phyloP scores from a whole-genome alignment of 2,113 vertebrate genomes.

The Pantherophis guttatus region DNA sequence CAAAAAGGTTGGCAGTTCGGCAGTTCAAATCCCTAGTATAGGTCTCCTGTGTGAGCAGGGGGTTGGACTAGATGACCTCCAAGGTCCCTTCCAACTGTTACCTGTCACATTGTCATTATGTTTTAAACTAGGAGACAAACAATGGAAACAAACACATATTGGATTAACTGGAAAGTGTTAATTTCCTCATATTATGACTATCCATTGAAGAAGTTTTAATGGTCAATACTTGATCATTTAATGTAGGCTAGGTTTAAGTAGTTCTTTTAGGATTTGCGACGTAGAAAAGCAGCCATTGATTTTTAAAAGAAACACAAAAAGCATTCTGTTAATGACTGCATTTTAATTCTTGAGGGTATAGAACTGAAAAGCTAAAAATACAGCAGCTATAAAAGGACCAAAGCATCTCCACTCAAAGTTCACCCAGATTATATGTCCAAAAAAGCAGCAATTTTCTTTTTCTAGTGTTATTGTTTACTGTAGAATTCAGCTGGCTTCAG shows the following conservation, averaged over 20 bases:
- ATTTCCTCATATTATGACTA: neutral
- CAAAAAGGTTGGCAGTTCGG: too few relatives aligned
- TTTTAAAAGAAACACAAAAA: neutral
- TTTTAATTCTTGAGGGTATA: neutral
- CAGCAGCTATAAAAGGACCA: neutral
- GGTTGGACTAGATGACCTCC: too few relatives aligned
- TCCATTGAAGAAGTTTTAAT: neutral
- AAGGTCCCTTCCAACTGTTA: too few relatives aligned
- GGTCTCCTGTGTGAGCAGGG: too few relatives aligned
- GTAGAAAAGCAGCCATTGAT: neutral
- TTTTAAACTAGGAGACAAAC: neutral
- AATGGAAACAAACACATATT: neutral
- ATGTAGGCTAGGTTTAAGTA: neutral
- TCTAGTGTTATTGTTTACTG: neutral
- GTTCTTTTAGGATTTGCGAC: neutral
- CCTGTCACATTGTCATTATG: neutral
- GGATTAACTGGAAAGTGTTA: neutral
- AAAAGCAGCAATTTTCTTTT: neutral
- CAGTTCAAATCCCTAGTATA: too few relatives aligned
- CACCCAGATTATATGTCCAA: neutral
- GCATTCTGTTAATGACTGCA: neutral
- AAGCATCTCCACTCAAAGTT: neutral
- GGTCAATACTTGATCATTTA: neutral
- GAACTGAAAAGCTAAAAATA: neutral
- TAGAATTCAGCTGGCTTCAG: neutral